Evolutionary conservation across 1,140 invertebrate species (phyloP).

Genomic region (Semibalanus balanoides): DNA sequence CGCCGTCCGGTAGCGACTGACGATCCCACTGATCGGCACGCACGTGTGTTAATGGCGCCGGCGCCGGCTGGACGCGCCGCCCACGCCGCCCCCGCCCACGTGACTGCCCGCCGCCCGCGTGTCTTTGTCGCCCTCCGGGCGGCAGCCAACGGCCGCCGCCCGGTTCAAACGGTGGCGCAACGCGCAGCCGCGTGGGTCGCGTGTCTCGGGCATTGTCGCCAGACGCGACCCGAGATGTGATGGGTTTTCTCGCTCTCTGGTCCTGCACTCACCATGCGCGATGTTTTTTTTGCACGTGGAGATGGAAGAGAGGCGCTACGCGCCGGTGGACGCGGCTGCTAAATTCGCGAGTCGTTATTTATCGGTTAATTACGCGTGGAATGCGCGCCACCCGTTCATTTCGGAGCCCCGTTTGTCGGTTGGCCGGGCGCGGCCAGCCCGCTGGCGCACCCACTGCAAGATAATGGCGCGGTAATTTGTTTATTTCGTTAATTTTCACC

Average conservation of each 20-base stretch:
- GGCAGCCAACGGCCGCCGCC: neutral
- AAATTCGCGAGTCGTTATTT: neutral
- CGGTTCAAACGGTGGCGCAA: neutral
- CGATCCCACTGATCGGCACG: neutral
- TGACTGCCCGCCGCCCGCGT: neutral
- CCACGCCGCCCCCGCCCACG: neutral
- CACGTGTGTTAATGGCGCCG: neutral
- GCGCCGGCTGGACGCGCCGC: no score
- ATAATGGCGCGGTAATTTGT: neutral
- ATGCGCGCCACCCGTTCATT: neutral
- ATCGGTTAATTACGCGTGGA: neutral
- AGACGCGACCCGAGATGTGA: no score
- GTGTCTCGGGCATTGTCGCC: no score
- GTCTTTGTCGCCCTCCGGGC: neutral
- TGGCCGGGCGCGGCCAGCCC: no score
- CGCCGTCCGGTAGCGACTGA: no score
- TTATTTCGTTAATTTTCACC: slow-evolving; percentile 2
- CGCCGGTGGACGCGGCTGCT: neutral
- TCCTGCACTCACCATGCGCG: no score
- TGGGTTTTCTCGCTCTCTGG: neutral
- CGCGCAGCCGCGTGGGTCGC: no score
- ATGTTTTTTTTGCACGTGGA: neutral
- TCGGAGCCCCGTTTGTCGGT: neutral
- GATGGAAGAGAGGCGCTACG: neutral
- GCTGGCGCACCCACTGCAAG: neutral